Conservation (phyloP, 2,888 invertebrate genomes). For the Drosophila dives region DNA sequence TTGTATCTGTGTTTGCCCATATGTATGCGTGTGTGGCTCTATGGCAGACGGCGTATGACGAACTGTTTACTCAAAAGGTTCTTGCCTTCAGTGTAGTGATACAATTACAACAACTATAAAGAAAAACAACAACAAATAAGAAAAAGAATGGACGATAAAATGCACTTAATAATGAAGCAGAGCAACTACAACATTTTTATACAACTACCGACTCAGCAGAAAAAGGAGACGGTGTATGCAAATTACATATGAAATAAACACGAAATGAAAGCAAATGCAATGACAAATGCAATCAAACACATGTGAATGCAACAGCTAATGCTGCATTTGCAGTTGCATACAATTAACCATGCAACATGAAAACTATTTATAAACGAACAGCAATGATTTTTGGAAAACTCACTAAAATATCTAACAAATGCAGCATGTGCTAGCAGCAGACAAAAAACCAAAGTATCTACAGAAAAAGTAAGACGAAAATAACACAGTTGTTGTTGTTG, state of each 20-base stretch:
- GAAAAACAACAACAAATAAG: neutral
- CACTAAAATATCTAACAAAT: constrained; percentile 34
- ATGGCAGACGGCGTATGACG: constrained; percentile 41
- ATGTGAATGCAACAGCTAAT: constrained; percentile 30
- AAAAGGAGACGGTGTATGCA: constrained; percentile 51
- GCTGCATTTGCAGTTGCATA: constrained; percentile 9
- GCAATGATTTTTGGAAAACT: constrained; percentile 48
- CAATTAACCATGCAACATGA: constrained; percentile 30
- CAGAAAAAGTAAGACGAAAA: constrained; percentile 68
- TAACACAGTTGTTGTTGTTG: constrained; percentile 39
- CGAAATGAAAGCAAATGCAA: constrained; percentile 51
- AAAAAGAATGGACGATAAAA: constrained; percentile 41
- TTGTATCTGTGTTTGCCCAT: constrained; percentile 21
- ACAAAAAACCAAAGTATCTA: constrained; percentile 58
- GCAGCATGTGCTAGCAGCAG: constrained; percentile 47
- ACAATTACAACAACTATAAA: constrained; percentile 65
- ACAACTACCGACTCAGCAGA: constrained; percentile 61
- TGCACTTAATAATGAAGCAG: constrained; percentile 46
- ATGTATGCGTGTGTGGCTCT: constrained; percentile 21
- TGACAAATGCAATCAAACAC: constrained; percentile 50
- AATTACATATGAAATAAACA: constrained; percentile 36
- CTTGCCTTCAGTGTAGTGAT: constrained; percentile 74
- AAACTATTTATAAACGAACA: constrained; percentile 50
- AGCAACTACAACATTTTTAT: constrained; percentile 33
- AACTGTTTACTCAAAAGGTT: constrained; percentile 73